Evolutionary conservation across 1,140 invertebrate genomes (phyloP).

Genomic region (Hydropsyche tenuis): DNA sequence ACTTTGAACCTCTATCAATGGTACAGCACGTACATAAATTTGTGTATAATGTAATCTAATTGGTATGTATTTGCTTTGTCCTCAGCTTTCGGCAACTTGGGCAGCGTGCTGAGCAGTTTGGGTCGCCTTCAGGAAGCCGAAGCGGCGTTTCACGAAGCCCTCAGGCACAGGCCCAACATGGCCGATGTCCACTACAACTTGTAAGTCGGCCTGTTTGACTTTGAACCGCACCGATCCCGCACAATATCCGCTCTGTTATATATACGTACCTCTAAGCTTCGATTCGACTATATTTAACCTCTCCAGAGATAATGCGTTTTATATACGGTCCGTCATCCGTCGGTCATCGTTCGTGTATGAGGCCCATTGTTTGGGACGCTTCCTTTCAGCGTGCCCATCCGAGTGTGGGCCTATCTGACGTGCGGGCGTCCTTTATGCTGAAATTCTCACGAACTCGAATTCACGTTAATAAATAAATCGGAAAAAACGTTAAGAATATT

Average conservation of each 20-base stretch:
- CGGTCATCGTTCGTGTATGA: no score
- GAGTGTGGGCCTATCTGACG: slow-evolving; percentile 6
- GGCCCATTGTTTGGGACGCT: slow-evolving; percentile 12
- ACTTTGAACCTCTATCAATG: no score
- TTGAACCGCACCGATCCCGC: slow-evolving; percentile 9
- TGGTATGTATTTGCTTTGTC: slow-evolving; percentile 54
- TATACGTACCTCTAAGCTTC: no score
- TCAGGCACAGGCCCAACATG: slow-evolving; percentile 91
- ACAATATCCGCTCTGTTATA: no score
- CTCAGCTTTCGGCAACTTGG: slow-evolving; percentile 92
- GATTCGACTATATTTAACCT: no score
- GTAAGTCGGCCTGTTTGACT: slow-evolving; percentile 72
- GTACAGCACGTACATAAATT: no score
- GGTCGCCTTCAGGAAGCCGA: slow-evolving; percentile 86
- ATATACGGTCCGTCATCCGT: slow-evolving; percentile 8
- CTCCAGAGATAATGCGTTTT: background rate
- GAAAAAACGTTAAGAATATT: no score
- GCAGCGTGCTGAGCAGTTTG: slow-evolving; percentile 87
- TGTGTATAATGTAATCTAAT: background rate
- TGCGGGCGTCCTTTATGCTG: slow-evolving; percentile 10
- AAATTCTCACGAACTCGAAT: slow-evolving; percentile 2
- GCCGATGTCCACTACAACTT: slow-evolving; percentile 96
- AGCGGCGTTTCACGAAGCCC: slow-evolving; percentile 83
- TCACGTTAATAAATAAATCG: no score
- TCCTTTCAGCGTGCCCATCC: slow-evolving; percentile 20